Percentiles rank a stretch among this genome's conserved stretches.
phyloP scores from a whole-genome alignment of 2,888 invertebrate species.

The Endomychus coccineus region DNA sequence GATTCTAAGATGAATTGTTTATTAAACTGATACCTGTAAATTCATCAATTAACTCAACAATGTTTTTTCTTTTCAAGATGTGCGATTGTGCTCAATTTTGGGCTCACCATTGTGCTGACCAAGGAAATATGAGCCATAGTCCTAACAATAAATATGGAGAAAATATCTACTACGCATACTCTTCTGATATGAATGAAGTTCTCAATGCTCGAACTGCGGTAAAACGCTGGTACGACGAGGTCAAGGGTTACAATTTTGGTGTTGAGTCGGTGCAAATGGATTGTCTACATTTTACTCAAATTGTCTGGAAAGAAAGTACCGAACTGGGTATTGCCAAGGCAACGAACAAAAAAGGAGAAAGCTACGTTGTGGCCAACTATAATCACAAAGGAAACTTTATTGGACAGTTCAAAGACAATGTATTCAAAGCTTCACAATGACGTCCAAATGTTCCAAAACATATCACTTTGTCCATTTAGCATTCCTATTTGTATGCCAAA shows the following conservation, averaged over 20 bases:
- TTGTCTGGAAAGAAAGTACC: constrained; percentile 62
- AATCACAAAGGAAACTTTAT: constrained; percentile 74
- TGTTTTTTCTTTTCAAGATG: constrained; percentile 41
- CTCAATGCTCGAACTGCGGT: constrained; percentile 50
- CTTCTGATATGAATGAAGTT: constrained; percentile 47
- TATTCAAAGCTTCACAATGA: constrained; percentile 48
- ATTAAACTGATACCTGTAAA: background rate
- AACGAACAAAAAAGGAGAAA: constrained; percentile 65
- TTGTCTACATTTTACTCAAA: constrained; percentile 48
- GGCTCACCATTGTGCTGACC: constrained; percentile 60
- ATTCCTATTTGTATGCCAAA: too few species aligned
- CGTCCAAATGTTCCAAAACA: constrained; percentile 15
- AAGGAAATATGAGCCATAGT: constrained; percentile 58
- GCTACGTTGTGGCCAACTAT: constrained; percentile 81
- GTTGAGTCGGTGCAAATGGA: constrained; percentile 48
- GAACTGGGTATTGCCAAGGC: constrained; percentile 67
- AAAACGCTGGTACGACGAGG: constrained; percentile 54
- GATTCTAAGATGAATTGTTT: too few species aligned
- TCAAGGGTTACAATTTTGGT: constrained; percentile 47
- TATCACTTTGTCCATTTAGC: constrained; percentile 5
- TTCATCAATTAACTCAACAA: background rate
- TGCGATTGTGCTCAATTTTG: constrained; percentile 60
- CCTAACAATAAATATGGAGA: constrained; percentile 57
- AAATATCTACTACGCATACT: constrained; percentile 52
- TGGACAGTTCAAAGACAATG: constrained; percentile 62